Base-by-base conservation (phyloP, 2,113 vertebrate genomes). In the Nannospalax galili region DNA sequence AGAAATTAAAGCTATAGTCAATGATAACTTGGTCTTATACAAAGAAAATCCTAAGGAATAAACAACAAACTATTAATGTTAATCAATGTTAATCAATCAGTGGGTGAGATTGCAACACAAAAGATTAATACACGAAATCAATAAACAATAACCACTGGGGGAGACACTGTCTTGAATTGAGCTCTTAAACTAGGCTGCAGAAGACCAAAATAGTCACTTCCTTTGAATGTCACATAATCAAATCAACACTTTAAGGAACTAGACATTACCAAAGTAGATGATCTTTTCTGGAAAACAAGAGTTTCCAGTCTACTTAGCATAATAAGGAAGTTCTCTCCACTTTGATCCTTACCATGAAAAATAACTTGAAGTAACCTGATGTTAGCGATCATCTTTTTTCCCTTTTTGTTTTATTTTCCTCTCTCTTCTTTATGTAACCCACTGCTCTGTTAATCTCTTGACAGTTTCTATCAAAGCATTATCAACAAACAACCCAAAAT, bases 21-120 rank as follows among this genome's bases (percentile, higher is more conserved):
- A 2, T 45, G 32, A 86, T 16, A 17, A 64, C 30, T 77, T 90
- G 4, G 56, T 48, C 56, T 77, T 56, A 6, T 30, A 40, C 24
- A 48, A 35, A 86, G 16, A 89, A 86, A 92, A 75, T 64, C n/a
- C 58, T 84, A 88, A 85, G 48, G 58, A 85, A 89, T 64, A 15
- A 52, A 80, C 3, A 58, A 90, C 9, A 40, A 73, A 48, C 58
- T 84, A 62, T 5, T 42, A 30, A 3, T 91, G n/a, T 45, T 67
- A 75, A 90, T 48, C 32, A 20, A 3, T 91, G n/a, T 45, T 67
- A 75, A 90, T 48, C 32, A 20, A n/a, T n/a, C n/a, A 16, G 73
- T 79, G 14, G 42, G 3, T 35, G 73, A n/a, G 1, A 56, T 64
- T 84, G 8, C 40, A 90, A 64, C 7, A 74, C 75, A 64, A 4